These are phyloP conservation scores for Leptocoma aspasia DNA, from an alignment of 2,113 vertebrate genomes.

Conservation along the genomic window DNA sequence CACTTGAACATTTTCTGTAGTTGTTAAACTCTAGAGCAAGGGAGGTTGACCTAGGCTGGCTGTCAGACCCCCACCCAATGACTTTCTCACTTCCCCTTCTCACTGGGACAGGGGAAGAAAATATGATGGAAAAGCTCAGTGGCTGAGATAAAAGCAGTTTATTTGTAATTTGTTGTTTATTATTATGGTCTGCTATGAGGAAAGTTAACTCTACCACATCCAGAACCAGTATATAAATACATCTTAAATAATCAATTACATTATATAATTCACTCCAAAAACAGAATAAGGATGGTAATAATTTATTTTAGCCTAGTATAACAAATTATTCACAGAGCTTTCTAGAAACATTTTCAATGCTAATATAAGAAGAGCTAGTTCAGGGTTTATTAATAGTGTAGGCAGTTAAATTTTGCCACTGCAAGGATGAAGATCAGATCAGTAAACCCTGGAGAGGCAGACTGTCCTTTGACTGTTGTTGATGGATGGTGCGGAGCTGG, in stretches of 20 bases:
- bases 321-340: not conserved
- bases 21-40: not conserved
- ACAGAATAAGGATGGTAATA: not conserved
- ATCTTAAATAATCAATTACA: not conserved
- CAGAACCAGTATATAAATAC: not conserved
- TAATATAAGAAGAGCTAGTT: not conserved
- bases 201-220: not conserved
- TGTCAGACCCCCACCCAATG: not conserved
- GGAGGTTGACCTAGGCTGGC: not conserved
- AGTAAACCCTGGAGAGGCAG: not conserved
- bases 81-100: not conserved
- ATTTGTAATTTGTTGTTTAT: not conserved
- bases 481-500: not conserved
- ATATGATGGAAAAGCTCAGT: fast-evolving
- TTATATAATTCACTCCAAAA: not conserved
- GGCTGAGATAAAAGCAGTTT: not conserved
- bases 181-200: not conserved
- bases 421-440: not conserved
- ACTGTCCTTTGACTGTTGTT: not conserved
- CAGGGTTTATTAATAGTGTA: not conserved
- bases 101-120: not conserved
- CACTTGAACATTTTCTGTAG: not conserved
- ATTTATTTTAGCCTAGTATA: not conserved
- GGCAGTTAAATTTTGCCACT: not conserved
- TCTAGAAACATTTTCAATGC: not conserved